Percentiles rank a stretch among this genome's conserved stretches.
Conservation (phyloP, 2,888 invertebrate genomes). For the Aphidius colemani region DNA sequence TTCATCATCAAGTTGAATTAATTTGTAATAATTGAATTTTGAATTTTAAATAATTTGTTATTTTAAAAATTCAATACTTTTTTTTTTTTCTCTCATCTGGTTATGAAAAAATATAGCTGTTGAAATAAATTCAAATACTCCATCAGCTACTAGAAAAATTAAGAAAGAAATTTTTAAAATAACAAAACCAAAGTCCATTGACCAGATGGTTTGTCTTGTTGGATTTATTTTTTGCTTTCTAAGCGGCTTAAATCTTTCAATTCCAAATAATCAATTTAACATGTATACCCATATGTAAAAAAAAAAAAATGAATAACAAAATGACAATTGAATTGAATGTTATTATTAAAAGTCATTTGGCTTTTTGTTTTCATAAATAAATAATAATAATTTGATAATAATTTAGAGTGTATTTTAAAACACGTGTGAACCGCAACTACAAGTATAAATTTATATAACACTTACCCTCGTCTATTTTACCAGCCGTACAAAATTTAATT, state of each 20-base stretch:
- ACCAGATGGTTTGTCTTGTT: conserved; percentile 45
- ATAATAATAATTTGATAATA: too few species aligned
- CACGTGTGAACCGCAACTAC: conserved; percentile 1
- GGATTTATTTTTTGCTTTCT: conserved; percentile 16
- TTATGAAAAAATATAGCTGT: conserved; percentile 33
- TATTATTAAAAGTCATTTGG: not conserved
- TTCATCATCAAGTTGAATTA: too few species aligned
- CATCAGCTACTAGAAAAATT: conserved; percentile 7
- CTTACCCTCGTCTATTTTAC: not conserved
- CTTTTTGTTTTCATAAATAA: not conserved
- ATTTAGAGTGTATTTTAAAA: not conserved
- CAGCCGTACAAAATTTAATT: conserved; percentile 11
- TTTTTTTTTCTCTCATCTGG: conserved; percentile 39
- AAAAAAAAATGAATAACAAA: too few species aligned
- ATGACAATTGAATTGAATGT: too few species aligned
- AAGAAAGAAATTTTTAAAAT: conserved; percentile 22
- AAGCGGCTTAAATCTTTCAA: not conserved
- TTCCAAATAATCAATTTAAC: not conserved
- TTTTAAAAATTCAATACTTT: not conserved
- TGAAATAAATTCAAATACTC: conserved; percentile 24
- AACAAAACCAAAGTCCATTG: conserved; percentile 48
- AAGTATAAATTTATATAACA: conserved; percentile 8
- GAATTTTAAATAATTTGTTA: too few species aligned
- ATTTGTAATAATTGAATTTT: too few species aligned
- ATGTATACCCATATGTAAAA: too few species aligned